Evolutionary conservation across 2,888 invertebrate species (phyloP), one percentile per base, ranked within the genome.

Genomic region (Pristionchus entomophagus): DNA sequence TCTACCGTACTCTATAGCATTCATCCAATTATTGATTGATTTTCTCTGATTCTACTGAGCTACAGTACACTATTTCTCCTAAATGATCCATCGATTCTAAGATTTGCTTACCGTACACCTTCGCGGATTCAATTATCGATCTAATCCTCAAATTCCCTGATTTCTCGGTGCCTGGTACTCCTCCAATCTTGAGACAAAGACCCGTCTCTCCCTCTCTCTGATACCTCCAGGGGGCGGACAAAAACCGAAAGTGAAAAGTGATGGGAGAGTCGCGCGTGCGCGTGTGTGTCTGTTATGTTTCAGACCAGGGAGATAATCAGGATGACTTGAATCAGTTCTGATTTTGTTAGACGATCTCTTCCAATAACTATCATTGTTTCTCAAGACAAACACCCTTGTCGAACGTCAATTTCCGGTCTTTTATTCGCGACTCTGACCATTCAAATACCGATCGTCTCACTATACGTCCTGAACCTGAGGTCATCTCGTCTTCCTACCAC

Each of bases 241-340:
- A 73, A 73, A 73, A 38, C 41, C 22, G 73, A 73, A 73, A 73
- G 73, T 73, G 73, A 73, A 73, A 73, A 26, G 69, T 73, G 73
- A 41, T 45, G 22, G 65, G 17, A 26, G 35, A 73, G n/a, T 56
- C n/a, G 12, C 73, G 73, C n/a, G 12, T 41, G 73, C 73, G 73
- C 38, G 10, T 45, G 12, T 73, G 41, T 45, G n/a, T 26, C 41
- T 41, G 41, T n/a, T 73, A n/a, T 1, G 10, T 17, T 56, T 56
- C 56, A 56, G 5, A 22, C 22, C 5, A 45, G 45, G 6, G 45
- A 45, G 45, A 45, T 45, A 45, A 10, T 14, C 14, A 45, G 45
- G 45, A 45, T 45, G 14, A 10, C 45, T n/a, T n/a, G n/a, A n/a
- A n/a, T n/a, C n/a, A n/a, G n/a, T n/a, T n/a, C n/a, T n/a, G n/a